These are phyloP conservation scores for Nomada lathburiana DNA, from an alignment of 2,888 invertebrate genomes.

Conservation along the genomic window DNA sequence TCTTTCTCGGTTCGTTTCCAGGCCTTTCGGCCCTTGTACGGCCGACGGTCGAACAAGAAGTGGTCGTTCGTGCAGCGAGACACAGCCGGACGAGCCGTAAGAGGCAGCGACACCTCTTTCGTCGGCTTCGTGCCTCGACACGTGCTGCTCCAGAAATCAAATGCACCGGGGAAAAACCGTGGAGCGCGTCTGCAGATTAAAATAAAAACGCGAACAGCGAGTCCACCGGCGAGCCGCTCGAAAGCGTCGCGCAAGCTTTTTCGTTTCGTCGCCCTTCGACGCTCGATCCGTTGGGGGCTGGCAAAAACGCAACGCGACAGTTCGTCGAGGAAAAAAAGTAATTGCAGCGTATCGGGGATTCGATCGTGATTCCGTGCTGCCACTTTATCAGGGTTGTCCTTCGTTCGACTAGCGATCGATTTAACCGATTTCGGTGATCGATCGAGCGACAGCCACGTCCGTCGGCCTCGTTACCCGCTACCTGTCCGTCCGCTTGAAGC, in stretches of 20 bases:
- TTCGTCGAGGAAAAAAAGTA: constrained; percentile 30
- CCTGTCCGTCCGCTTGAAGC: constrained; percentile 25
- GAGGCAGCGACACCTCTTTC: constrained; percentile 66
- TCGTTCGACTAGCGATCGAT: constrained; percentile 5
- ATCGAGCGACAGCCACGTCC: constrained; percentile 36
- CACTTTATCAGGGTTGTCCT: background rate
- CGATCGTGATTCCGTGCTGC: constrained; percentile 37
- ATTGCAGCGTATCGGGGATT: constrained; percentile 49
- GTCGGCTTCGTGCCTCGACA: constrained; percentile 57
- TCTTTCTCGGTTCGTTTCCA: constrained; percentile 68
- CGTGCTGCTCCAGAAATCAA: constrained; percentile 70
- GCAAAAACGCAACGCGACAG: constrained; percentile 40
- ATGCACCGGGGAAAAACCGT: constrained; percentile 51
- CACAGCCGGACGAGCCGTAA: constrained; percentile 57
- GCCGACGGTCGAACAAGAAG: constrained; percentile 59
- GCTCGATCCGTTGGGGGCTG: constrained; percentile 2
- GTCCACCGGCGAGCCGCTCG: constrained; percentile 18
- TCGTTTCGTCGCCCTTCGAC: constrained; percentile 2
- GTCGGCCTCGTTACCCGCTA: constrained; percentile 52
- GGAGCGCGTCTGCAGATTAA: constrained; percentile 46
- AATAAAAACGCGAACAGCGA: constrained; percentile 41
- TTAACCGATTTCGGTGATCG: constrained; percentile 45
- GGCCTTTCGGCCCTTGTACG: constrained; percentile 67
- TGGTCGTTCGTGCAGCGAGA: constrained; percentile 59
- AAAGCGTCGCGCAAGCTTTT: constrained; percentile 41